Evolutionary conservation across 1,140 invertebrate species (phyloP).

Genomic region (Nebria ingens): DNA sequence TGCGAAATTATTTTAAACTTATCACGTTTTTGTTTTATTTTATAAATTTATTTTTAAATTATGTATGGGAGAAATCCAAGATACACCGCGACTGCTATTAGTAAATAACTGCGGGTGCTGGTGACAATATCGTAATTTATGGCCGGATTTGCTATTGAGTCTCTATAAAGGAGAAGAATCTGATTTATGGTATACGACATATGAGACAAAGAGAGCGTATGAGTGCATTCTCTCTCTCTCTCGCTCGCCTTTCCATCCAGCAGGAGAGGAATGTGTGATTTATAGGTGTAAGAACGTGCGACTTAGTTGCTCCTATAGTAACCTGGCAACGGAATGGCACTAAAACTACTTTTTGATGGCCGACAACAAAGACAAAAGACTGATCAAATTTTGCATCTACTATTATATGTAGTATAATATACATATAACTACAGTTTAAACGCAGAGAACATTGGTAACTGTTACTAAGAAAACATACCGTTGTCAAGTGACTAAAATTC

Average conservation of each 20-base stretch:
- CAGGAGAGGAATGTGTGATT: conserved; percentile 2
- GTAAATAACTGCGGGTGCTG: neutral
- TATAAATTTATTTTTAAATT: neutral
- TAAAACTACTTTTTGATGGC: neutral
- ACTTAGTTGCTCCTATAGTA: neutral
- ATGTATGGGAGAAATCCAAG: neutral
- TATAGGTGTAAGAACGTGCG: neutral
- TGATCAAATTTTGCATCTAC: no score
- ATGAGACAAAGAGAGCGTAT: neutral
- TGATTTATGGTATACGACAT: neutral
- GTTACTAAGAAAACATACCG: neutral
- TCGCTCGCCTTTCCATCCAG: neutral
- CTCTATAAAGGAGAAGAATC: neutral
- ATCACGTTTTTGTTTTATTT: no score
- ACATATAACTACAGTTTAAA: neutral
- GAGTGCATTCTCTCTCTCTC: neutral
- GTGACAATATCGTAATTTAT: conserved; percentile 5
- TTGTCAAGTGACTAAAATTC: no score
- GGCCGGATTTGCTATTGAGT: neutral
- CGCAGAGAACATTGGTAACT: neutral
- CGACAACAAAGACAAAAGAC: neutral
- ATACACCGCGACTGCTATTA: neutral
- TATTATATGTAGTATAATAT: neutral
- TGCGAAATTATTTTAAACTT: no score
- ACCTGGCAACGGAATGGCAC: neutral